These are phyloP conservation scores for Zygaena filipendulae DNA, from an alignment of 2,888 invertebrate genomes.

Conservation along the genomic window DNA sequence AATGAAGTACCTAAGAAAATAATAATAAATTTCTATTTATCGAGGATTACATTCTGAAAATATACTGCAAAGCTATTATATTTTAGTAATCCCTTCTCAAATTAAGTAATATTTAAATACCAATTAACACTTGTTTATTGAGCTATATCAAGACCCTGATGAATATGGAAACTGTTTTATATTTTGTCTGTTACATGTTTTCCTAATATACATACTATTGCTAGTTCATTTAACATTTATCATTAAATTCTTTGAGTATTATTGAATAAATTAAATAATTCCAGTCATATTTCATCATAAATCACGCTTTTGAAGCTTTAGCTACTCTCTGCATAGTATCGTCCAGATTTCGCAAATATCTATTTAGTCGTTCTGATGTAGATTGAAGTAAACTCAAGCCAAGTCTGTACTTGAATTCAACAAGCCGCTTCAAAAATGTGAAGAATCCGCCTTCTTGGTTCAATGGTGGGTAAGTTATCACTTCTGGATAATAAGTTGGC, in stretches of 20 bases:
- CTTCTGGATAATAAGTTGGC: slow-evolving; percentile 34
- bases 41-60: slow-evolving; percentile 64
- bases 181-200: too few species aligned
- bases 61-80: slow-evolving; percentile 25
- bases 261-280: too few species aligned
- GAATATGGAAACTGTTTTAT: background rate
- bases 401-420: slow-evolving; percentile 75
- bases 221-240: background rate
- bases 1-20: too few species aligned
- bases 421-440: slow-evolving; percentile 70
- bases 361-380: slow-evolving; percentile 74
- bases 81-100: background rate
- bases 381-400: slow-evolving; percentile 75
- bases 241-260: background rate
- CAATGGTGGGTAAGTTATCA: slow-evolving; percentile 48
- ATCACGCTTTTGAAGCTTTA: slow-evolving; percentile 36
- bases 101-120: slow-evolving; percentile 3
- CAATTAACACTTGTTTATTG: slow-evolving; percentile 19
- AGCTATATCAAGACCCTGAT: too few species aligned
- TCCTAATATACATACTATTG: too few species aligned
- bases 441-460: slow-evolving; percentile 58
- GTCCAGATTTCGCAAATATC: slow-evolving; percentile 72
- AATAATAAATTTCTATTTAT: slow-evolving; percentile 9
- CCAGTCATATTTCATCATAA: too few species aligned
- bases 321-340: slow-evolving; percentile 30